Percentiles rank a stretch among this genome's conserved stretches.
Evolutionary conservation across 2,113 vertebrate species (phyloP).

Genomic region (Grantiella picta): DNA sequence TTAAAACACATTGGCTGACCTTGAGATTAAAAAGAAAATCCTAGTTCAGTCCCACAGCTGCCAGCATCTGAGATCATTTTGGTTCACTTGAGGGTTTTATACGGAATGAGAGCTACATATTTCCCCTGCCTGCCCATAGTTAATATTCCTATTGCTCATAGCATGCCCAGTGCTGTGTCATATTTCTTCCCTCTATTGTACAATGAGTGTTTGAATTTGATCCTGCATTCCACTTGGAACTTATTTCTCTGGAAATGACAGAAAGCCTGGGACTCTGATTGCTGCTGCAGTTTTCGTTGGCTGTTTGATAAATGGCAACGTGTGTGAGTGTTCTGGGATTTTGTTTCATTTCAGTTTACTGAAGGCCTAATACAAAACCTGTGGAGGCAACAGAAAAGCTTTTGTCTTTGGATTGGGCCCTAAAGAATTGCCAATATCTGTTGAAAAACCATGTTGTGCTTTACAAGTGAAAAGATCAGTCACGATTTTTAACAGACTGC

Average conservation of each 20-base stretch:
- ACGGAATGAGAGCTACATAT: background rate
- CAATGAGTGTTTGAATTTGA: background rate
- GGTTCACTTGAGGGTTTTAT: background rate
- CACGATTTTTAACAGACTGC: background rate
- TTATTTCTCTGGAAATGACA: background rate
- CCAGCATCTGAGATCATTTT: background rate
- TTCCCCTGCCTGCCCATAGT: background rate
- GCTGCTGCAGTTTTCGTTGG: background rate
- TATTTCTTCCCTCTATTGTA: background rate
- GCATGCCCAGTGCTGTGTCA: background rate
- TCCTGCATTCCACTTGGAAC: background rate
- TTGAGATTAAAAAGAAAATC: background rate
- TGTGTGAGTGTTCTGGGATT: background rate
- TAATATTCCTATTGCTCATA: background rate
- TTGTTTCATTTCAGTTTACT: constrained; percentile 26
- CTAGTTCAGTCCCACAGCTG: background rate
- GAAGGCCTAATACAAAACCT: background rate
- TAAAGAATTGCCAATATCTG: constrained; percentile 23
- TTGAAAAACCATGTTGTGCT: background rate
- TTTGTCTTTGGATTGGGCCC: constrained; percentile 15
- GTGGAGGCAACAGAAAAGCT: background rate
- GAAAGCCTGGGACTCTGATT: background rate
- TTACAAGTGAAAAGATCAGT: background rate
- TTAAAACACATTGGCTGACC: background rate
- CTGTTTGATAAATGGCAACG: constrained; percentile 20